These are phyloP conservation scores for Pseudomyrmex sp. DNA, from an alignment of 1,140 invertebrate species.

Conservation along the genomic window DNA sequence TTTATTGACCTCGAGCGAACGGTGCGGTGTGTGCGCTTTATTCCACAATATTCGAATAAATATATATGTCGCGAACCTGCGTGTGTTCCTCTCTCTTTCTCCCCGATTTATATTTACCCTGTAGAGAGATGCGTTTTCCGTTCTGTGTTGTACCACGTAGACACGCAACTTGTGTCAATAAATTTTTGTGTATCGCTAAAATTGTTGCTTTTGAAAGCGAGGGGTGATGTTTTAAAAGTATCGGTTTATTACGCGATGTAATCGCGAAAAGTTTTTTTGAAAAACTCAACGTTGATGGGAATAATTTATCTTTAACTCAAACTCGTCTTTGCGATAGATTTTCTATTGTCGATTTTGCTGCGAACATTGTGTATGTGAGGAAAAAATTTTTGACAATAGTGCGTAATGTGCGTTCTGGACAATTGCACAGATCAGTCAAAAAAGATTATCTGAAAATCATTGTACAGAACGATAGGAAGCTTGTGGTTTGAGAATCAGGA, in stretches of 20 bases:
- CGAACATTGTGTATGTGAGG: background rate
- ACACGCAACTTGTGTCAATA: background rate
- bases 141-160: background rate
- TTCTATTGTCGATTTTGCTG: background rate
- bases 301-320: background rate
- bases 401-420: background rate
- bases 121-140: background rate
- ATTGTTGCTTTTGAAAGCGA: background rate
- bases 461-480: conserved; percentile 77
- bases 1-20: conserved; percentile 17
- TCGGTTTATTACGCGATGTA: background rate
- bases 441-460: conserved; percentile 73
- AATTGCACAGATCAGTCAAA: conserved; percentile 28
- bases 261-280: background rate
- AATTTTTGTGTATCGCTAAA: conserved; percentile 8
- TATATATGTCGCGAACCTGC: background rate
- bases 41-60: conserved; percentile 17
- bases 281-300: background rate
- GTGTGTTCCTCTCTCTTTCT: no score
- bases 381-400: background rate
- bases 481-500: conserved; percentile 81
- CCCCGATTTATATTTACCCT: background rate
- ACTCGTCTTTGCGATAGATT: background rate
- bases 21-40: background rate
- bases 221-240: background rate